Conservation (phyloP, 2,113 vertebrate species). For the Chitala chitala region DNA sequence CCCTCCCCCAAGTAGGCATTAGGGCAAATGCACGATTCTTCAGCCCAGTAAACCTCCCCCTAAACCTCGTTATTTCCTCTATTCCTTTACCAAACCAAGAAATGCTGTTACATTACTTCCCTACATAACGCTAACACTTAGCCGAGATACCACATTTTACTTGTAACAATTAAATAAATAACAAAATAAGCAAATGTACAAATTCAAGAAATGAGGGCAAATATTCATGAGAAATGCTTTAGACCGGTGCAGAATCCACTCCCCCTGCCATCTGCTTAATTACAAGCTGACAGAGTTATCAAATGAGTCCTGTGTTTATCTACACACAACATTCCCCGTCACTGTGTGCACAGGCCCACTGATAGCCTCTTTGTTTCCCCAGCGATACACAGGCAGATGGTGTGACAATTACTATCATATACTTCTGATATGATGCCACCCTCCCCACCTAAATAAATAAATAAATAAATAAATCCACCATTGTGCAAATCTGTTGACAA, state of each 20-base stretch:
- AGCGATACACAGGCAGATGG: constrained; percentile 27
- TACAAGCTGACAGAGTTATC: constrained; percentile 23
- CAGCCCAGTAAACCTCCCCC: background rate
- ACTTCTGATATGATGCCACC: constrained; percentile 19
- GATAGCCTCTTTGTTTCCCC: constrained; percentile 8
- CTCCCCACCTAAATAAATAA: background rate
- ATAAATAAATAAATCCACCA: constrained; percentile 4
- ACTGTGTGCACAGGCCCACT: background rate
- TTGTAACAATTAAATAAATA: background rate
- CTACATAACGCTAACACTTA: background rate
- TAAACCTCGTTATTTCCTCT: no score
- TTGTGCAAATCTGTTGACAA: background rate
- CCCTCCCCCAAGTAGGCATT: background rate
- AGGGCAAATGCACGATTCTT: background rate
- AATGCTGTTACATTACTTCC: no score
- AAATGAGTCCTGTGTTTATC: constrained; percentile 3
- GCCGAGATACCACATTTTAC: background rate
- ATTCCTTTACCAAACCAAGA: no score
- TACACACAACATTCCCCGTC: background rate
- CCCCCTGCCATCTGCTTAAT: constrained; percentile 23
- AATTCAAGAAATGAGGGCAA: background rate
- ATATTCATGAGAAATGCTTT: background rate
- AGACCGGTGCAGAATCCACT: background rate
- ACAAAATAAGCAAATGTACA: background rate
- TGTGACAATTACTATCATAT: constrained; percentile 19